These are phyloP conservation scores for Danio albolineatus DNA, from an alignment of 2,797 vertebrate species.

Conservation along the genomic window DNA sequence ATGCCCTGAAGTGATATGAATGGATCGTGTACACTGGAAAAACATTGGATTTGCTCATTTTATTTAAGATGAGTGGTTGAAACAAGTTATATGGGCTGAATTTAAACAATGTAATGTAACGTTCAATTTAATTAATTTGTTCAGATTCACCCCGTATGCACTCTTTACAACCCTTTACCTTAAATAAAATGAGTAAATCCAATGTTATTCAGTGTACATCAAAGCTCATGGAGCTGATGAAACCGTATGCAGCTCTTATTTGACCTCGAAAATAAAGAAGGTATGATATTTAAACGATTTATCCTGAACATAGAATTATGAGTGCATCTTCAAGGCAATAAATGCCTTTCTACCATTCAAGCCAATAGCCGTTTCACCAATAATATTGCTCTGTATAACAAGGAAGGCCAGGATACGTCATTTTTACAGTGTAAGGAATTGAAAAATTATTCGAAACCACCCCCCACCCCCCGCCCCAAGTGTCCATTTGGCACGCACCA, in stretches of 20 bases:
- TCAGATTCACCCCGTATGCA: too few species aligned
- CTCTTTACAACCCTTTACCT: too few species aligned
- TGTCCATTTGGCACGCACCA: slow-evolving; percentile 51
- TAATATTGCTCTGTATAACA: slow-evolving; percentile 27
- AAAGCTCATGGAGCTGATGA: slow-evolving; percentile 19
- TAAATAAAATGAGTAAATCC: too few species aligned
- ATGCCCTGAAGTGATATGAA: slow-evolving; percentile 35
- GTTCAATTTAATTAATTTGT: too few species aligned
- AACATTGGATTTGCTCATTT: too few species aligned
- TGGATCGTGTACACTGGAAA: neutral
- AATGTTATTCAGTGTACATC: slow-evolving; percentile 20
- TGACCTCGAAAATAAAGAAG: neutral
- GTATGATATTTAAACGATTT: slow-evolving; percentile 19
- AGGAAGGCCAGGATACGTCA: neutral
- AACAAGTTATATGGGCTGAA: too few species aligned
- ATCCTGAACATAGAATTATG: slow-evolving; percentile 23
- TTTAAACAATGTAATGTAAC: too few species aligned
- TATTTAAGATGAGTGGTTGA: too few species aligned
- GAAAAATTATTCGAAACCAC: neutral
- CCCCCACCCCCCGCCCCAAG: neutral
- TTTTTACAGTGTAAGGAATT: slow-evolving; percentile 8
- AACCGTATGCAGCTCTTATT: neutral
- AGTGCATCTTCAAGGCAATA: slow-evolving; percentile 36
- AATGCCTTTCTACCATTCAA: neutral
- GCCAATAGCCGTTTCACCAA: slow-evolving; percentile 25